phyloP scores from a whole-genome alignment of 2,797 vertebrate genomes.

The Typhlichthys subterraneus region DNA sequence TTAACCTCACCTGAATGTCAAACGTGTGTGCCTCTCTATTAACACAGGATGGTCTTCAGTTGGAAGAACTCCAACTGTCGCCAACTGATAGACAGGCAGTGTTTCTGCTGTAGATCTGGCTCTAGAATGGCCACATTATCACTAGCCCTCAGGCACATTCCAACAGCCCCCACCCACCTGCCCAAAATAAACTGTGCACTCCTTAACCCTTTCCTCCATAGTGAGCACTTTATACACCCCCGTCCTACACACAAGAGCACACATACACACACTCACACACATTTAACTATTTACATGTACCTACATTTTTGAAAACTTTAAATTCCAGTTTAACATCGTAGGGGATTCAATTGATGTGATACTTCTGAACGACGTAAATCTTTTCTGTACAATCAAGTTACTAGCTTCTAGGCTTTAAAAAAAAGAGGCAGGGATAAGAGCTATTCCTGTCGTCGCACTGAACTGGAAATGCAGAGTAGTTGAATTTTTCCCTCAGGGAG shows the following conservation, averaged over 20 bases:
- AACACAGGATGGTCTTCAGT: constrained; percentile 47
- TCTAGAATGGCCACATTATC: constrained; percentile 79
- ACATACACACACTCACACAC: neutral
- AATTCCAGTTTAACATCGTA: too few species aligned
- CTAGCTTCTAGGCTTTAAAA: too few species aligned
- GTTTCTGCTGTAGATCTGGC: constrained; percentile 67
- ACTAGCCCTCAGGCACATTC: constrained; percentile 82
- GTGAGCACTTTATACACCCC: constrained; percentile 6
- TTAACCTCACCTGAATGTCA: constrained; percentile 27
- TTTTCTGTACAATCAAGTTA: too few species aligned
- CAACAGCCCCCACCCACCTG: constrained; percentile 79
- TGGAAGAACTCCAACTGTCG: constrained; percentile 63
- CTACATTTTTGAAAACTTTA: too few species aligned
- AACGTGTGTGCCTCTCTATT: constrained; percentile 9
- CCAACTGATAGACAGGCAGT: constrained; percentile 64
- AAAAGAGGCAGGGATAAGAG: too few species aligned
- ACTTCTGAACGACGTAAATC: too few species aligned
- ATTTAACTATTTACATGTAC: too few species aligned
- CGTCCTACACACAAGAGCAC: neutral
- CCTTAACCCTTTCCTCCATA: constrained; percentile 73
- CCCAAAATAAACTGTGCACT: constrained; percentile 79
- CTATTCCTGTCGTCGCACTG: neutral
- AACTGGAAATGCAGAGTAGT: neutral
- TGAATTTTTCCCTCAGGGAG: neutral
- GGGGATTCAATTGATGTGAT: too few species aligned